Evolutionary conservation across 2,797 vertebrate genomes (phyloP), one percentile per base, ranked within the genome.

Genomic region (Rallus crepitans): DNA sequence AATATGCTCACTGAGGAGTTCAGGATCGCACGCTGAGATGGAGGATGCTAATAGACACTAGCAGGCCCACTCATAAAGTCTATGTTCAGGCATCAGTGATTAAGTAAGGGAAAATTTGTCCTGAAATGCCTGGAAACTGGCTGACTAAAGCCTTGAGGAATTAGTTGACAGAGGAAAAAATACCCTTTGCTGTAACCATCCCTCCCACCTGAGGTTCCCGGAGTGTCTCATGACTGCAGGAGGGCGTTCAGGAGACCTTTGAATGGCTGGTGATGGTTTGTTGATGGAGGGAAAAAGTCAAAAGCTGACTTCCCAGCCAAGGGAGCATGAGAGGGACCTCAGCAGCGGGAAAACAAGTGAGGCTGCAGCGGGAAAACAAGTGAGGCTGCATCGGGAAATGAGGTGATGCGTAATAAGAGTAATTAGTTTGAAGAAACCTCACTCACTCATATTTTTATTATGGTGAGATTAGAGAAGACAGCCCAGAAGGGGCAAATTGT

Each of bases 211-310:
- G 64, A n/a, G 33, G 30, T 12, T 82, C 45, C 37, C 2, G 6
- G 57, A 31, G 35, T 0, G 10, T n/a, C 50, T 30, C 37, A 6
- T 0, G 7, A 78, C 11, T 0, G 0, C 19, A 27, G 30, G 3
- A 2, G 1, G 64, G 66, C 37, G 15, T 11, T 37, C 27, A 20
- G 52, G 72, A 90, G 57, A 70, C 20, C 30, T 88, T 75, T 45
- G 47, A 4, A 11, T 0, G 1, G 45, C 12, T 39, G 56, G 9
- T 69, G 48, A 35, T 33, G 33, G 48, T 48, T 77, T 47, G 31
- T 53, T 48, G 69, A 4, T 19, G 73, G 73, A 89, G 42, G 24
- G 48, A 37, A 83, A 84, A 55, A 63, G 57, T 12, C 48, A 48
- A 65, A 73, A 15, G 31, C 27, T 19, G 65, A 30, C 5, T 83